Evolutionary conservation across 2,797 vertebrate species (phyloP).

Genomic region (Streptopelia turtur): DNA sequence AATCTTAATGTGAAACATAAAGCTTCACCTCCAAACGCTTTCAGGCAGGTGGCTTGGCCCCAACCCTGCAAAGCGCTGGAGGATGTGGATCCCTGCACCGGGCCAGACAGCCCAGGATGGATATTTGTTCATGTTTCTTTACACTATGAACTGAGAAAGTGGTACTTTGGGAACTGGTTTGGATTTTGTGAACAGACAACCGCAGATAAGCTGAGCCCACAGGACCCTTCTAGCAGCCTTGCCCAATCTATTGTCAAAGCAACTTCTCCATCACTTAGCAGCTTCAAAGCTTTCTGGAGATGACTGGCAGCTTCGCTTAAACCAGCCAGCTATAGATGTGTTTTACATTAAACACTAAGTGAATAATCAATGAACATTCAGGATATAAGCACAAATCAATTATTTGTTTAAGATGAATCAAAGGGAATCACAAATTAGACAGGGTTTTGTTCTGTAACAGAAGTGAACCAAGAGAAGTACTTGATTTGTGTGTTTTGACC

Average conservation of each 20-base stretch:
- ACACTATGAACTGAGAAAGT: background rate
- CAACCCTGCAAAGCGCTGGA: background rate
- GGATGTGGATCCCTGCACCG: background rate
- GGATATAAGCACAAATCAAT: conserved; percentile 56
- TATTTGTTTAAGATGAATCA: conserved; percentile 56
- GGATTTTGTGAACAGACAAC: background rate
- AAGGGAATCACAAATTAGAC: conserved; percentile 24
- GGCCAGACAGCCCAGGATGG: background rate
- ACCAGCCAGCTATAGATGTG: conserved; percentile 22
- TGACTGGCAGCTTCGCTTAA: conserved; percentile 46
- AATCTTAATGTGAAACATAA: background rate
- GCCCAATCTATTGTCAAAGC: background rate
- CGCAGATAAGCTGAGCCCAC: background rate
- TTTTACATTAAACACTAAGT: conserved; percentile 47
- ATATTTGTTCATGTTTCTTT: background rate
- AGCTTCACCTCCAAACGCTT: background rate
- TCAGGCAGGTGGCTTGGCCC: background rate
- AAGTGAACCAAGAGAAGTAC: conserved; percentile 2
- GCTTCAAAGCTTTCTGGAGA: conserved; percentile 16
- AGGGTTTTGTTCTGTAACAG: background rate
- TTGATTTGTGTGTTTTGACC: background rate
- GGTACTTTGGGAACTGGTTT: background rate
- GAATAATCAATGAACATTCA: conserved; percentile 59
- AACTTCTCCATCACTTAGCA: background rate
- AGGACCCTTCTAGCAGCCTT: background rate